Conservation (phyloP, 2,113 vertebrate species). For the Trichomycterus rosablanca region DNA sequence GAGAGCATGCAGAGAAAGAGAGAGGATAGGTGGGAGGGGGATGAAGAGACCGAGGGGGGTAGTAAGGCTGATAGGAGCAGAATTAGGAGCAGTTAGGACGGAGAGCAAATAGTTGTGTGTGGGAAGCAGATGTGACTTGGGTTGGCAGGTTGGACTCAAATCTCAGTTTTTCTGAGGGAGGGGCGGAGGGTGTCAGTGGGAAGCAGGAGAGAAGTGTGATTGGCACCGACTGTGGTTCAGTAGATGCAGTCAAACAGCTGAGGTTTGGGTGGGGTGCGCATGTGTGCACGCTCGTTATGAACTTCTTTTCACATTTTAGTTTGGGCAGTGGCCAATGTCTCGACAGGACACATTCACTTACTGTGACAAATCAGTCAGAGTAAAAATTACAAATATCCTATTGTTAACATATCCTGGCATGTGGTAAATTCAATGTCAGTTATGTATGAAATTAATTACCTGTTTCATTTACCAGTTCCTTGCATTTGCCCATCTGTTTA, state of each 20-base stretch:
- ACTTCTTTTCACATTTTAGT: slow-evolving; percentile 37
- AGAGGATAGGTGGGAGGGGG: slow-evolving; percentile 76
- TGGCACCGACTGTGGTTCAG: slow-evolving; percentile 50
- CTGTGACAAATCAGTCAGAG: background rate
- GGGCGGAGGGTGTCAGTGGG: slow-evolving; percentile 34
- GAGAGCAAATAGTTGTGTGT: slow-evolving; percentile 41
- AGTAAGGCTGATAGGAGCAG: slow-evolving; percentile 63
- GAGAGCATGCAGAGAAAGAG: slow-evolving; percentile 48
- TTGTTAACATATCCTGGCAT: slow-evolving; percentile 7
- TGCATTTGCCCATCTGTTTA: slow-evolving; percentile 12
- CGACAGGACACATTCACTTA: background rate
- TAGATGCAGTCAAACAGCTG: slow-evolving; percentile 59
- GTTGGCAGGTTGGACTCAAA: slow-evolving; percentile 27
- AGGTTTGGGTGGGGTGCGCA: slow-evolving; percentile 40
- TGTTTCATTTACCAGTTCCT: slow-evolving; percentile 30
- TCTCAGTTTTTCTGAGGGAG: slow-evolving; percentile 38
- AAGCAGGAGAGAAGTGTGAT: slow-evolving; percentile 40
- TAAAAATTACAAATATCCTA: background rate
- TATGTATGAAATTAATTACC: slow-evolving; percentile 15
- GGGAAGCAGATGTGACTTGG: slow-evolving; percentile 31
- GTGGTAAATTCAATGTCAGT: slow-evolving; percentile 19
- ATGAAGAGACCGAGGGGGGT: slow-evolving; percentile 71
- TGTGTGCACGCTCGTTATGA: slow-evolving; percentile 40
- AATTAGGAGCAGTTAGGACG: slow-evolving; percentile 52
- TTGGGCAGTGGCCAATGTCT: background rate